These are phyloP conservation scores for Neoitamus cyanurus DNA, from an alignment of 2,888 invertebrate species.

Conservation along the genomic window DNA sequence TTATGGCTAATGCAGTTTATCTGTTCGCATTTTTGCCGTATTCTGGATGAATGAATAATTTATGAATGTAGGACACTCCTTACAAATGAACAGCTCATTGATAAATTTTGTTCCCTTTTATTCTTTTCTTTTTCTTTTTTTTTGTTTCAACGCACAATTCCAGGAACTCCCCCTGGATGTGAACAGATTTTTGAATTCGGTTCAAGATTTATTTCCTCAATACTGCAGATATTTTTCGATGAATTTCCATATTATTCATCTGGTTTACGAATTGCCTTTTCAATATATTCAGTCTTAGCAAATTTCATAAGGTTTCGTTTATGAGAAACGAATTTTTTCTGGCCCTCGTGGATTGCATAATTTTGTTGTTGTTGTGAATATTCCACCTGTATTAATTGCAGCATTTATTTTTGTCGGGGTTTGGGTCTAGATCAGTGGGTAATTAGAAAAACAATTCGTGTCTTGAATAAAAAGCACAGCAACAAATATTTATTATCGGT, in stretches of 20 bases:
- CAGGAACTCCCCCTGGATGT: neutral
- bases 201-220: neutral
- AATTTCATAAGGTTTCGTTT: too few relatives aligned
- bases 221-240: neutral
- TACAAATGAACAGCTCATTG: neutral
- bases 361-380: too few relatives aligned
- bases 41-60: slow-evolving; percentile 1
- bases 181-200: neutral
- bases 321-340: too few relatives aligned
- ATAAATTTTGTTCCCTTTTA: neutral
- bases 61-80: neutral
- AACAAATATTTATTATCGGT: too few relatives aligned
- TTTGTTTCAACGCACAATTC: neutral
- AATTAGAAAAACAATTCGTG: too few relatives aligned
- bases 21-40: neutral
- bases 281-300: neutral
- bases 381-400: too few relatives aligned
- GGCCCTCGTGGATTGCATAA: neutral
- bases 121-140: neutral
- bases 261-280: neutral
- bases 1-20: neutral
- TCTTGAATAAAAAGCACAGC: too few relatives aligned
- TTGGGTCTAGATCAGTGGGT: too few relatives aligned
- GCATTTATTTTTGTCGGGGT: too few relatives aligned
- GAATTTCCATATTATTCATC: neutral